Evolutionary conservation across 2,888 invertebrate species (phyloP), one percentile per base, ranked within the genome.

Genomic region (Pristionchus maxplancki): DNA sequence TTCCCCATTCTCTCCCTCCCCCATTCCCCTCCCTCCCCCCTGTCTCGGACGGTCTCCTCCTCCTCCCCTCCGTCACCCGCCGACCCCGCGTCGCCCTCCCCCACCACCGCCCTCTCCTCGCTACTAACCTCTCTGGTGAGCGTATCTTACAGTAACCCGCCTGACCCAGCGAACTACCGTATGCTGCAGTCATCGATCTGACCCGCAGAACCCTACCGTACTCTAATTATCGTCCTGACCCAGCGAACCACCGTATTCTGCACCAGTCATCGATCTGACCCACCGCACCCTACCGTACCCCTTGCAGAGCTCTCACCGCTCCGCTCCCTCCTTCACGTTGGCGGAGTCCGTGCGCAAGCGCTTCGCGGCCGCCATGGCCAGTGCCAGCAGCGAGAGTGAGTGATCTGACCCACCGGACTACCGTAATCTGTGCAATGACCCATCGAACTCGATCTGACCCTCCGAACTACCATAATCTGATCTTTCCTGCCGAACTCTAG

Each of bases 341-440:
- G 71, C 71, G 37, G 71, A 71, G 37, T 71, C 71, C 1, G 71
- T 71, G 37, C 71, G 71, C 71, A 71, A 71, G 37, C 71, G 71
- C 6, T 71, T 71, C 71, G 71, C 71, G 37, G 71, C 71, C 11
- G 71, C 71, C 6, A 71, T 71, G 71, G 71, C 71, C 50, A 50
- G 50, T 37, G 71, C 71, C 6, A 34, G 37, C 17, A 20, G 37
- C 71, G 71, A 71, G 20, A 37, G 71, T 71, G 37, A 71, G 71
- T 37, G 1, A 28, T 64, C 8, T 71, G 71, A 11, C 34, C 13
- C 34, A 67, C 67, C 53, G 34, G 20, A 31, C 67, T 67, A 67
- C 67, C 67, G 17, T 67, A 67, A 34, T 28, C 34, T 15, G 1
- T 6, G 44, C 6, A 44, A 11, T 44, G 44, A 44, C 44, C 44